Evolutionary conservation across 1,140 invertebrate genomes (phyloP).

Genomic region (Oryctes rhinoceros): DNA sequence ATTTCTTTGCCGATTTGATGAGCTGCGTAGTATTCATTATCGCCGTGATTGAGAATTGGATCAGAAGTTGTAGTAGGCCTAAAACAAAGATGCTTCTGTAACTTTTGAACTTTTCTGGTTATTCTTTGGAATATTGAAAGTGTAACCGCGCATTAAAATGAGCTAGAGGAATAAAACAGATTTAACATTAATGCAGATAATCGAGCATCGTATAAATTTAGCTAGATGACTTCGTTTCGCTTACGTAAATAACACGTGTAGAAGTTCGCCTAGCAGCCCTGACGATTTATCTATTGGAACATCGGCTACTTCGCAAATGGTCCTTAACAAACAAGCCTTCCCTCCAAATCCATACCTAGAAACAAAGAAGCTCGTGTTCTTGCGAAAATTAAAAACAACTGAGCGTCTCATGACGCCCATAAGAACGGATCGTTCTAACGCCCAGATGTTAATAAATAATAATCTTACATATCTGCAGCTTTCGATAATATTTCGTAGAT

Average conservation of each 20-base stretch:
- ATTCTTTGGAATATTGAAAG: too few relatives aligned
- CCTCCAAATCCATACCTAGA: constrained; percentile 67
- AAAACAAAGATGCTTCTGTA: not conserved
- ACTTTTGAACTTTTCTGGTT: too few relatives aligned
- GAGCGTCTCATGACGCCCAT: too few relatives aligned
- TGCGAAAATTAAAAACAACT: too few relatives aligned
- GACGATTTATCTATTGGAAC: constrained; percentile 70
- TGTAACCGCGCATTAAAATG: too few relatives aligned
- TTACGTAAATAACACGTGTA: constrained; percentile 76
- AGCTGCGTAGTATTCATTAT: constrained; percentile 75
- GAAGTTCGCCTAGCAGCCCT: constrained; percentile 74
- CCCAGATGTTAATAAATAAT: not conserved
- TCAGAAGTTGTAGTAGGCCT: constrained; percentile 72
- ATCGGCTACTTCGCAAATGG: constrained; percentile 77
- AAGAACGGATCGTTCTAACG: too few relatives aligned
- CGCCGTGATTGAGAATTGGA: constrained; percentile 66
- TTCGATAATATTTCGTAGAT: constrained; percentile 70
- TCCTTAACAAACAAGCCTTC: constrained; percentile 73
- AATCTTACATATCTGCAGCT: constrained; percentile 62
- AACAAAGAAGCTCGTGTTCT: not conserved
- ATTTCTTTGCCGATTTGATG: constrained; percentile 68
- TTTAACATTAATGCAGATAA: too few relatives aligned
- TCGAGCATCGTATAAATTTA: too few relatives aligned
- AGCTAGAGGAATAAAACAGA: too few relatives aligned
- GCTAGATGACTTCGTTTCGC: constrained; percentile 48